Percentiles rank a stretch among this genome's conserved stretches.
Evolutionary conservation across 2,797 vertebrate species (phyloP).

Genomic region (Zalophus californianus): DNA sequence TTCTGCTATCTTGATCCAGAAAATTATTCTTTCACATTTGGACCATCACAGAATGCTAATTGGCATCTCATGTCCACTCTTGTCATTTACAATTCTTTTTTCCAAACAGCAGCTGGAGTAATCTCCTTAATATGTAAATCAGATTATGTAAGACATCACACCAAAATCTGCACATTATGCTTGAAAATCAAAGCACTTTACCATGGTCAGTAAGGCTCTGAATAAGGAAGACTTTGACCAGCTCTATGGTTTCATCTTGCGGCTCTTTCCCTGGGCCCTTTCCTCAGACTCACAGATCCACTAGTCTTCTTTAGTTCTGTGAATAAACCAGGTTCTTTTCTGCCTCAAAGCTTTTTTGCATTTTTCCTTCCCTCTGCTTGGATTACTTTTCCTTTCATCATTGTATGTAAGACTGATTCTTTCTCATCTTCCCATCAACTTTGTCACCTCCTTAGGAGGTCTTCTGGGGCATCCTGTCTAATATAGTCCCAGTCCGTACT

Average conservation of each 20-base stretch:
- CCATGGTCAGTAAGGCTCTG: neutral
- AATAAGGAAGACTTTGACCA: neutral
- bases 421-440: neutral
- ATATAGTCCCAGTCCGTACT: neutral
- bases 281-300: neutral
- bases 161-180: neutral
- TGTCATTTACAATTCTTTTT: neutral
- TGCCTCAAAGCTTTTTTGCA: neutral
- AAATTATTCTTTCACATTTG: neutral
- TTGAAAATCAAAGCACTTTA: neutral
- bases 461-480: neutral
- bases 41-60: neutral
- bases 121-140: neutral
- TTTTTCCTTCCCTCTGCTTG: neutral
- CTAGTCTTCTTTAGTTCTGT: neutral
- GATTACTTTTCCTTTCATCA: neutral
- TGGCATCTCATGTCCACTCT: neutral
- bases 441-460: neutral
- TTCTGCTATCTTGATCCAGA: neutral
- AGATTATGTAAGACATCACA: neutral
- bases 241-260: neutral
- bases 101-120: neutral
- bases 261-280: neutral
- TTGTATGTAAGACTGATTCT: neutral
- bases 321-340: neutral